phyloP scores from a whole-genome alignment of 23 tunicate species.

The Trididemnum miniatum region DNA sequence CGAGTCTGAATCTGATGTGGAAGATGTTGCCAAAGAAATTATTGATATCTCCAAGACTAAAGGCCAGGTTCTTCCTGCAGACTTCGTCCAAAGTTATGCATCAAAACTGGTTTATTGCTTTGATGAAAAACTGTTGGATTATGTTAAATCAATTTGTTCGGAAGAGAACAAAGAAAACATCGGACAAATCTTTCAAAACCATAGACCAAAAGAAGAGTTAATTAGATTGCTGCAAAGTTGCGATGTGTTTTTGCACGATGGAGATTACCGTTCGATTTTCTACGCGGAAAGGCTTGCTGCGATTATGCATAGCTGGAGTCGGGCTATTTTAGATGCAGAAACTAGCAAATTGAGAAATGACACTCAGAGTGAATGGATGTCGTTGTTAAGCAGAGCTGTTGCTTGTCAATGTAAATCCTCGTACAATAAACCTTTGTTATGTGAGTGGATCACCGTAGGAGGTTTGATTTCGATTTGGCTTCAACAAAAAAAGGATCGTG shows the following conservation, averaged over 20 bases:
- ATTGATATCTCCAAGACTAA: slow-evolving; percentile 3
- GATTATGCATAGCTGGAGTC: slow-evolving; percentile 71
- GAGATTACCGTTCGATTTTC: slow-evolving; percentile 4
- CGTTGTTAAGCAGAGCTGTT: slow-evolving; percentile 11
- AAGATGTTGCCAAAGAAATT: slow-evolving; percentile 13
- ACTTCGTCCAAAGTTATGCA: slow-evolving; percentile 17
- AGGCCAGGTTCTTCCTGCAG: slow-evolving; percentile 12
- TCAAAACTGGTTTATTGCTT: background rate
- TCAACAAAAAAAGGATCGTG: background rate
- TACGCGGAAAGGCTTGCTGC: slow-evolving; percentile 59
- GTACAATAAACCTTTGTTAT: slow-evolving; percentile 3
- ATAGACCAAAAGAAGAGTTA: background rate
- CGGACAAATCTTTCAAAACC: background rate
- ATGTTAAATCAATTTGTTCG: background rate
- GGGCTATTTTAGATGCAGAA: slow-evolving; percentile 40
- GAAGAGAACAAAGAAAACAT: slow-evolving; percentile 10
- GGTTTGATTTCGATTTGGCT: slow-evolving; percentile 37
- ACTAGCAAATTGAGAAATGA: background rate
- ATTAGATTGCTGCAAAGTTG: slow-evolving; percentile 5
- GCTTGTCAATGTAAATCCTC: background rate
- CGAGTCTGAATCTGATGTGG: background rate
- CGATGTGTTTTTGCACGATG: slow-evolving; percentile 31
- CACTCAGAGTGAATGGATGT: slow-evolving; percentile 15
- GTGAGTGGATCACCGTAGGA: slow-evolving; percentile 31
- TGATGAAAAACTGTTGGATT: slow-evolving; percentile 10